phyloP scores from a whole-genome alignment of 2,113 vertebrate species.

The Sciurus niger region DNA sequence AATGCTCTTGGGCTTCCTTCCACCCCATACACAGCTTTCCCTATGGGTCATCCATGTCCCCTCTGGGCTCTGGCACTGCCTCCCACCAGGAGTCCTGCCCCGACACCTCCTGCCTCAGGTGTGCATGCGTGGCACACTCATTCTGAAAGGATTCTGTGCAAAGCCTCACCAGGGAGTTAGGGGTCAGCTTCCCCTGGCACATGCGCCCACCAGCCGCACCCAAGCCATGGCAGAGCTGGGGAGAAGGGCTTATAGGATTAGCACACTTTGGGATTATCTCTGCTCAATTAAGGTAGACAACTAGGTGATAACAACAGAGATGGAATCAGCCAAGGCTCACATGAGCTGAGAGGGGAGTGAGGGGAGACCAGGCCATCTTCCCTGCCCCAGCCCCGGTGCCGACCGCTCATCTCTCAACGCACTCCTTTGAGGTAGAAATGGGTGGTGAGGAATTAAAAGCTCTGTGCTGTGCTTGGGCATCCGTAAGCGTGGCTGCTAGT shows the following conservation, averaged over 20 bases:
- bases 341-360: not conserved
- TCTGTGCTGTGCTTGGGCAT: too few species aligned
- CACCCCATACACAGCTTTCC: not conserved
- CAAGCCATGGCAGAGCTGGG: not conserved
- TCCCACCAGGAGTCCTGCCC: not conserved
- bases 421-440: not conserved
- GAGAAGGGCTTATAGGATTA: not conserved
- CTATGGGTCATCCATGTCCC: not conserved
- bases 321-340: not conserved
- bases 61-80: not conserved
- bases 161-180: not conserved
- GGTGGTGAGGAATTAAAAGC: not conserved
- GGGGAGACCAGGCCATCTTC: rapidly evolving
- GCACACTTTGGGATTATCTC: not conserved
- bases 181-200: not conserved
- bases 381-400: not conserved
- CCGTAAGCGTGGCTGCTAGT: not conserved
- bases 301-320: not conserved
- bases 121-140: not conserved
- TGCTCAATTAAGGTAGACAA: not conserved
- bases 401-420: not conserved
- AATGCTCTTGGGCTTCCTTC: not conserved
- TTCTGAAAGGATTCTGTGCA: too few species aligned
- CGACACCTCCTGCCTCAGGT: not conserved
- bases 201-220: not conserved